These are phyloP conservation scores for Noctua janthina DNA, from an alignment of 2,888 invertebrate species.

Conservation along the genomic window DNA sequence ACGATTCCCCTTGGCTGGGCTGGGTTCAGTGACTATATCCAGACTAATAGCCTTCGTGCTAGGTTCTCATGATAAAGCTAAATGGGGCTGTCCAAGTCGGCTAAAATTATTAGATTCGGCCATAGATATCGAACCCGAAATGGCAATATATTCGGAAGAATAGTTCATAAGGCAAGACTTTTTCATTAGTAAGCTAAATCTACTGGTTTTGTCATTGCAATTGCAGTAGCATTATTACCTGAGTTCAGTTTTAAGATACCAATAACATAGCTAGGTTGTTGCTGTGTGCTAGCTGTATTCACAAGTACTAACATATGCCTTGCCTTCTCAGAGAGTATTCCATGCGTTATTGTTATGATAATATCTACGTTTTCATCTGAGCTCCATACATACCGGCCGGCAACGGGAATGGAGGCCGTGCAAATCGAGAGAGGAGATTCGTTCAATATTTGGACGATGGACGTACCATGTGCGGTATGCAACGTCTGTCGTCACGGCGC, in stretches of 20 bases:
- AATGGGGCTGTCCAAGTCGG: slow-evolving; percentile 13
- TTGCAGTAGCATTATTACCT: neutral
- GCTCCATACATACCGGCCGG: slow-evolving; percentile 63
- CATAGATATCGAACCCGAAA: slow-evolving; percentile 10
- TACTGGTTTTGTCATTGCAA: neutral
- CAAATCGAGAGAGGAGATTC: slow-evolving; percentile 57
- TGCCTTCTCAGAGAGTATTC: slow-evolving; percentile 20
- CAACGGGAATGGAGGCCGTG: slow-evolving; percentile 67
- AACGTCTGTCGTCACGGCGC: slow-evolving; percentile 39
- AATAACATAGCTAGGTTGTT: neutral
- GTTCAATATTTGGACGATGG: slow-evolving; percentile 58
- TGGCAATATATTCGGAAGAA: neutral
- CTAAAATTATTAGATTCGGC: slow-evolving; percentile 20
- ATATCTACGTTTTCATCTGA: slow-evolving; percentile 62
- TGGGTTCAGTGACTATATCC: slow-evolving; percentile 41
- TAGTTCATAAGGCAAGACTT: neutral
- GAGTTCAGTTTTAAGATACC: neutral
- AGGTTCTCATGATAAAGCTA: slow-evolving; percentile 58
- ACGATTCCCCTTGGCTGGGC: slow-evolving; percentile 4
- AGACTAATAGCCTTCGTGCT: slow-evolving; percentile 69
- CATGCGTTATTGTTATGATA: slow-evolving; percentile 63
- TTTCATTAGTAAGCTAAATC: neutral
- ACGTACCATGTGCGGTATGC: slow-evolving; percentile 51
- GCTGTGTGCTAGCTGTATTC: slow-evolving; percentile 21
- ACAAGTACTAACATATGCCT: slow-evolving; percentile 25